phyloP scores from a whole-genome alignment of 2,888 invertebrate genomes.

The Polymixis flavicincta region DNA sequence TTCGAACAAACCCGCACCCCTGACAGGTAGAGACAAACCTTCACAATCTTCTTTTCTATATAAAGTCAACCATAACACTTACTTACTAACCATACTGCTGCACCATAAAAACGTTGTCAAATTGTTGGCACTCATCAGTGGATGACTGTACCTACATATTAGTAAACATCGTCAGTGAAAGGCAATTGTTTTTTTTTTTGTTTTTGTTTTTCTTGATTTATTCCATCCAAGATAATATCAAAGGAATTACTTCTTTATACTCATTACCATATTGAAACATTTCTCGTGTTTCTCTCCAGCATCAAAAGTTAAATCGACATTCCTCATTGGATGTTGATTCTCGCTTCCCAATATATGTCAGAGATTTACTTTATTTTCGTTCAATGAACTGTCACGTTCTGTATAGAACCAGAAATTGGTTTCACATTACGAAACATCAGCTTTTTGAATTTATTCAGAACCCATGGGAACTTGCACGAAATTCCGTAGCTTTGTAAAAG shows the following conservation, averaged over 20 bases:
- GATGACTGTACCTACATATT: background rate
- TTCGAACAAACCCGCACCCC: too few species aligned
- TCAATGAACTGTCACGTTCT: conserved; percentile 58
- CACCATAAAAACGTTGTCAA: too few species aligned
- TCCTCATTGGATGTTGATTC: conserved; percentile 50
- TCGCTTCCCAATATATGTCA: conserved; percentile 58
- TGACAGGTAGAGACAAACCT: background rate
- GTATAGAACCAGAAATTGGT: conserved; percentile 54
- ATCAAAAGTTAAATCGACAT: conserved; percentile 53
- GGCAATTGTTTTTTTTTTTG: conserved; percentile 4
- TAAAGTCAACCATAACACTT: too few species aligned
- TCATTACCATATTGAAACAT: conserved; percentile 38
- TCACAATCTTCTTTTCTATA: too few species aligned
- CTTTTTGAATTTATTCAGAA: conserved; percentile 55
- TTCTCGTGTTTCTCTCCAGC: conserved; percentile 32
- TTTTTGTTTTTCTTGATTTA: background rate
- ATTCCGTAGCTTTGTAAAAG: conserved; percentile 51
- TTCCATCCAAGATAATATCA: background rate
- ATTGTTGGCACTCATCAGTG: too few species aligned
- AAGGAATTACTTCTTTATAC: conserved; percentile 23
- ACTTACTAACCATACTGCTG: too few species aligned
- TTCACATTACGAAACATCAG: conserved; percentile 59
- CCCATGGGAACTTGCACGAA: conserved; percentile 55
- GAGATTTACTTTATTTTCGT: conserved; percentile 50
- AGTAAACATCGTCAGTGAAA: background rate